phyloP scores from a whole-genome alignment of 2,113 vertebrate genomes.

The Boulengeromyrus knoepffleri region DNA sequence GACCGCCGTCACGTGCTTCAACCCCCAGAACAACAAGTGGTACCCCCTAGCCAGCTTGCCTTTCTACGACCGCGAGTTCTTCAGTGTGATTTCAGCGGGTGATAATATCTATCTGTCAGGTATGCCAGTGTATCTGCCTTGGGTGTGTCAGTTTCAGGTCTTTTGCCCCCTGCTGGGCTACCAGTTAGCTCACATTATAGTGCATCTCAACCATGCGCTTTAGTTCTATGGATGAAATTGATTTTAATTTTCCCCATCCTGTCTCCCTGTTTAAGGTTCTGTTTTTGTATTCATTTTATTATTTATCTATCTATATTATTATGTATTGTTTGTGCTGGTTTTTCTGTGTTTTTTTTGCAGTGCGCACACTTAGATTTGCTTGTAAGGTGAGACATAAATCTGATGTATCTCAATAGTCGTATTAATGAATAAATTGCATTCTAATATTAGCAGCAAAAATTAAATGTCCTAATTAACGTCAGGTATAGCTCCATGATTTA shows the following conservation, averaged over 20 bases:
- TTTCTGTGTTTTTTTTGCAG: not conserved
- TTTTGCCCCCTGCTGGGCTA: not conserved
- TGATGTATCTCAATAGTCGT: not conserved
- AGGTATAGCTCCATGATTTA: not conserved
- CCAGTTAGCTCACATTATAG: not conserved
- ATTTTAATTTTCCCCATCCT: not conserved
- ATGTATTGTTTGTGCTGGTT: not conserved
- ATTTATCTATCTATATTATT: not conserved
- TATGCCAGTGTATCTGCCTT: conserved; percentile 30
- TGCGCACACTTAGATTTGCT: not conserved
- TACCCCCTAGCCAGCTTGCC: conserved; percentile 94
- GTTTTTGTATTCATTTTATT: not conserved
- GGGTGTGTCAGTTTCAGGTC: not conserved
- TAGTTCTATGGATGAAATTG: not conserved
- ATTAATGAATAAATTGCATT: not conserved
- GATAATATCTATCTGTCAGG: conserved; percentile 99
- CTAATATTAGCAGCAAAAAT: not conserved
- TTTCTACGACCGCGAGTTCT: conserved; percentile 97
- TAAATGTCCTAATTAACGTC: not conserved
- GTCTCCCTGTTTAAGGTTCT: not conserved
- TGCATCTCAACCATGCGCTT: not conserved
- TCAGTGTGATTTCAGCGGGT: conserved; percentile 93
- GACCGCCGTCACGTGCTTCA: conserved; percentile 93
- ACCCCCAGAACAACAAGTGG: conserved; percentile 98
- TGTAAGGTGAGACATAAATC: not conserved